A percentile compares a stretch with the other conserved stretches of the same genome.
These are phyloP conservation scores for Drosophila tristis DNA, from an alignment of 1,140 invertebrate genomes.

Conservation along the genomic window DNA sequence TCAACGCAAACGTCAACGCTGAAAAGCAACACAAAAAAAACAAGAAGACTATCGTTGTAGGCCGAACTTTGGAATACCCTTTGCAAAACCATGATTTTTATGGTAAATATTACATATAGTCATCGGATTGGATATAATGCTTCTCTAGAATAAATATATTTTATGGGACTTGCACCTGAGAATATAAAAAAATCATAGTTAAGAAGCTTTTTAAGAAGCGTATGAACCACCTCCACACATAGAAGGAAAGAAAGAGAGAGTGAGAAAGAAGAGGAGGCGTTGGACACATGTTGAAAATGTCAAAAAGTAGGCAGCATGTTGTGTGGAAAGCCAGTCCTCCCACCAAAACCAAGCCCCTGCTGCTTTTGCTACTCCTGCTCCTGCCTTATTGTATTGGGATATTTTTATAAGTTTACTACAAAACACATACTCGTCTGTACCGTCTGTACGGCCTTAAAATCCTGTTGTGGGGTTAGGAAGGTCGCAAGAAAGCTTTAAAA, in stretches of 20 bases:
- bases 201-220: too few species aligned
- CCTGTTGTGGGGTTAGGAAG: conserved; percentile 40
- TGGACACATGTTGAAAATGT: conserved; percentile 81
- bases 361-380: conserved; percentile 7
- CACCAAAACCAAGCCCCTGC: conserved; percentile 1
- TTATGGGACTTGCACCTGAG: too few species aligned
- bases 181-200: too few species aligned
- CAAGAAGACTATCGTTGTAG: not conserved
- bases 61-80: too few species aligned
- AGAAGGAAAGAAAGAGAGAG: conserved; percentile 11
- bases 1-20: conserved; percentile 79
- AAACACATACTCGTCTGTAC: conserved; percentile 14
- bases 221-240: conserved; percentile 10
- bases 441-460: conserved; percentile 35
- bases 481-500: conserved; percentile 68
- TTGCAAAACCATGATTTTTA: too few species aligned
- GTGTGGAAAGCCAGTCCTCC: conserved; percentile 44
- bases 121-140: too few species aligned
- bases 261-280: conserved; percentile 35
- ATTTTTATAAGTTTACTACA: conserved; percentile 65
- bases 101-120: too few species aligned
- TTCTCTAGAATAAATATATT: too few species aligned
- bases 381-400: conserved; percentile 60
- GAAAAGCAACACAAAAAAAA: conserved; percentile 68
- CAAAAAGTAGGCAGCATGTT: conserved; percentile 81